Conservation (phyloP, 2,113 vertebrate species). For the Verasper variegatus region DNA sequence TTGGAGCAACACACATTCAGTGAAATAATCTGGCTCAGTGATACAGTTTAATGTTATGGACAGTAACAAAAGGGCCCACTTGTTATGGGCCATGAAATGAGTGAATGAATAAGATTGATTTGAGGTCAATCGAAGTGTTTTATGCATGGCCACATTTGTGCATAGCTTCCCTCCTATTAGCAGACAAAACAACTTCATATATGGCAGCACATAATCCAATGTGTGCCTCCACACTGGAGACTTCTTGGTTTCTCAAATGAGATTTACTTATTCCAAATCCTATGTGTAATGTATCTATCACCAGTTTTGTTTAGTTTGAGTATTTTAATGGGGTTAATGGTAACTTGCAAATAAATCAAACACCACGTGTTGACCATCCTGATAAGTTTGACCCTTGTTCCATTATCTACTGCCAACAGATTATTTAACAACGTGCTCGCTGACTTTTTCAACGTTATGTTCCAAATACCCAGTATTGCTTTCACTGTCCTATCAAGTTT, state of each 20-base stretch:
- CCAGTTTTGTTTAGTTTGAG: too few relatives aligned
- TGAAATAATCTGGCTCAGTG: background rate
- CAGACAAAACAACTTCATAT: background rate
- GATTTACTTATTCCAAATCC: background rate
- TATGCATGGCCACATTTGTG: background rate
- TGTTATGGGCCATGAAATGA: slow-evolving; percentile 25
- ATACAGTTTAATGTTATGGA: slow-evolving; percentile 26
- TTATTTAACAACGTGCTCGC: background rate
- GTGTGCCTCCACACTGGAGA: background rate
- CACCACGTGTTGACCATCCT: background rate
- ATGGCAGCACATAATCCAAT: background rate
- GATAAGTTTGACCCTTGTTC: background rate
- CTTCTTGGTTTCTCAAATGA: background rate
- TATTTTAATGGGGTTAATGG: background rate
- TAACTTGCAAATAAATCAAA: slow-evolving; percentile 2
- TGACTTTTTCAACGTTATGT: background rate
- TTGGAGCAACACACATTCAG: slow-evolving; percentile 8
- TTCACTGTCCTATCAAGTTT: background rate
- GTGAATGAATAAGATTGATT: slow-evolving; percentile 26
- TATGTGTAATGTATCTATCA: background rate
- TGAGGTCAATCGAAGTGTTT: slow-evolving; percentile 13
- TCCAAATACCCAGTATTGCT: background rate
- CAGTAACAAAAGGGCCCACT: slow-evolving; percentile 23
- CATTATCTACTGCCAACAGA: background rate
- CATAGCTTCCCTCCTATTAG: background rate